These are phyloP conservation scores for Andricus grossulariae DNA, from an alignment of 1,140 invertebrate genomes.

Conservation along the genomic window DNA sequence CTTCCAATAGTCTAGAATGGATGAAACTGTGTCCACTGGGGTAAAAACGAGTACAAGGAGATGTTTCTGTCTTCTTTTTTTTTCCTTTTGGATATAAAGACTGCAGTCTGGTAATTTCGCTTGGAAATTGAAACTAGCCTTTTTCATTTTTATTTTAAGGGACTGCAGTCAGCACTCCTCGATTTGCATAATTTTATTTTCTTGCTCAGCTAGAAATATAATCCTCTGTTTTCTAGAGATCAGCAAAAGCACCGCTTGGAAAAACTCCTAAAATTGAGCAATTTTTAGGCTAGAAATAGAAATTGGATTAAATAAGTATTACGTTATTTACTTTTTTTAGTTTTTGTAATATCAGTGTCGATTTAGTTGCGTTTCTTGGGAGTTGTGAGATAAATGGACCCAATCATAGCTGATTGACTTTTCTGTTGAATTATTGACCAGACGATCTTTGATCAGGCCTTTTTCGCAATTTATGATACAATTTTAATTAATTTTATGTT, in stretches of 20 bases:
- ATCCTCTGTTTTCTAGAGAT: background rate
- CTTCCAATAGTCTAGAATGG: slow-evolving; percentile 10
- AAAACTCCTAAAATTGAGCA: background rate
- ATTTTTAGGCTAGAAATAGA: background rate
- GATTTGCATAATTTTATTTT: slow-evolving; percentile 2
- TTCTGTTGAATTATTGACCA: background rate
- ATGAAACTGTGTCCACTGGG: slow-evolving; percentile 6
- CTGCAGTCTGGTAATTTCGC: background rate
- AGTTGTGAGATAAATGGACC: background rate
- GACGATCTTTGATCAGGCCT: background rate
- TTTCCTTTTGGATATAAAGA: background rate
- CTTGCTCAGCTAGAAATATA: background rate
- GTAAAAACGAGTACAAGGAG: slow-evolving; percentile 5
- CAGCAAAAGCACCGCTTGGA: background rate
- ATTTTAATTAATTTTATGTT: background rate
- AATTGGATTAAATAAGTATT: background rate
- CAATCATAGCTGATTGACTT: too few species aligned
- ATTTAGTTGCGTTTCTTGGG: background rate
- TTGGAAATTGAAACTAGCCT: background rate
- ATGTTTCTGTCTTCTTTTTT: background rate
- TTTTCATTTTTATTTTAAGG: background rate
- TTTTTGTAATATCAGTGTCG: too few species aligned
- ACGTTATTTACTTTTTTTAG: too few species aligned
- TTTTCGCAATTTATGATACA: background rate
- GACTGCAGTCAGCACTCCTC: background rate